Conservation (phyloP, 2,888 invertebrate genomes). For the Sympetrum striolatum region DNA sequence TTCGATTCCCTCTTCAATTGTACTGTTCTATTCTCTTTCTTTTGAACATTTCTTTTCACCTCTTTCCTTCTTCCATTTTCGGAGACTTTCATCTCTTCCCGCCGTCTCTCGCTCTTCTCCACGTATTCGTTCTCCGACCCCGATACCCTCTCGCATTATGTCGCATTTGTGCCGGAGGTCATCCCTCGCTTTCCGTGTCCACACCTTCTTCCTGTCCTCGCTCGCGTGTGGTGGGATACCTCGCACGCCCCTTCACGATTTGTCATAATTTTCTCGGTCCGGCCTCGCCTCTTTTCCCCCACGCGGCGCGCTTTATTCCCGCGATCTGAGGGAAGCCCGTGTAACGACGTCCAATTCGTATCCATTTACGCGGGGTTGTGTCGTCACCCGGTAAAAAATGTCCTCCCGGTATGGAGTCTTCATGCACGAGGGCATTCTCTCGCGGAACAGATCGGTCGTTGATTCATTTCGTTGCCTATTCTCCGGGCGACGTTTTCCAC, state of each 20-base stretch:
- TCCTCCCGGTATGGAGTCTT: not conserved
- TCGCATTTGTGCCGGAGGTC: slow-evolving; percentile 18
- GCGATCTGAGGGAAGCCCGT: not conserved
- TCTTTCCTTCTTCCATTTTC: not conserved
- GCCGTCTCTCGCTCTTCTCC: not conserved
- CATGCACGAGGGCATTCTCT: not conserved
- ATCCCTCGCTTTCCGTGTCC: not conserved
- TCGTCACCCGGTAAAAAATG: not conserved
- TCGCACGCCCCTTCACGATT: not conserved
- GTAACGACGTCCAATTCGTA: not conserved
- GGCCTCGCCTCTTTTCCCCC: not conserved
- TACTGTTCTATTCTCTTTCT: not conserved
- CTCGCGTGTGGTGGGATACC: not conserved
- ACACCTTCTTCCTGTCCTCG: not conserved
- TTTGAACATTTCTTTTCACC: not conserved
- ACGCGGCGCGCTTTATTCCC: not conserved
- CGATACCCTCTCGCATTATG: not conserved
- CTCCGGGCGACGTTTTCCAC: not conserved
- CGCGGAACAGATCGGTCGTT: not conserved
- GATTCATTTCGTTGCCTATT: not conserved
- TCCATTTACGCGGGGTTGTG: not conserved
- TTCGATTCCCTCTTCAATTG: not conserved
- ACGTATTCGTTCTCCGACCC: not conserved
- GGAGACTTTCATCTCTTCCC: slow-evolving; percentile 13
- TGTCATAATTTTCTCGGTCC: slow-evolving; percentile 10